Conservation (phyloP, 2,888 invertebrate genomes). For the Marasmarcha lunaedactyla region DNA sequence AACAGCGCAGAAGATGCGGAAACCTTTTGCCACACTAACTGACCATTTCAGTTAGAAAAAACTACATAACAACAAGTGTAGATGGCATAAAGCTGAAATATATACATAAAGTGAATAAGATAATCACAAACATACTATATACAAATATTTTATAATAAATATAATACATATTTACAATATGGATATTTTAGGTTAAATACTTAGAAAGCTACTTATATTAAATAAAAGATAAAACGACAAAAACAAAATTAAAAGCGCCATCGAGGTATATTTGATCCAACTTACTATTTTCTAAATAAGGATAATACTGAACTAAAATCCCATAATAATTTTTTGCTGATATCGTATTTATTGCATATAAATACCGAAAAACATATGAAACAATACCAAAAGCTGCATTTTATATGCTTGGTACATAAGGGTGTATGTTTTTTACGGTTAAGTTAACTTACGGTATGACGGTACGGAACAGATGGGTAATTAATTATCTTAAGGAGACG, state of each 20-base stretch:
- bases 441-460: too few relatives aligned
- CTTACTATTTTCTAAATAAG: conserved; percentile 24
- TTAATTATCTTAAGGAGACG: too few relatives aligned
- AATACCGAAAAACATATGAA: too few relatives aligned
- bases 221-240: conserved; percentile 2
- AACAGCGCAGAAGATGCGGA: conserved; percentile 12
- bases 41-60: conserved; percentile 24
- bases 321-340: neutral
- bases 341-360: too few relatives aligned
- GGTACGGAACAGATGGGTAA: too few relatives aligned
- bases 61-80: too few relatives aligned
- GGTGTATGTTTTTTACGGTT: too few relatives aligned
- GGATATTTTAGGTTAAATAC: neutral
- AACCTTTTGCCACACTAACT: conserved; percentile 40
- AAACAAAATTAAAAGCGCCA: conserved; percentile 35
- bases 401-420: too few relatives aligned
- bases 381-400: too few relatives aligned
- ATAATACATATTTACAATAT: neutral
- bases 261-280: conserved; percentile 20
- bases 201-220: conserved; percentile 1
- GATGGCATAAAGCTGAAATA: neutral
- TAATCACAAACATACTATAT: conserved; percentile 16
- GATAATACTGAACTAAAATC: neutral
- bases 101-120: conserved; percentile 13
- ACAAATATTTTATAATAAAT: conserved; percentile 11